A percentile compares a stretch with the other conserved stretches of the same genome.
Conservation (phyloP, 1,140 invertebrate species). For the Aphidius gifuensis region DNA sequence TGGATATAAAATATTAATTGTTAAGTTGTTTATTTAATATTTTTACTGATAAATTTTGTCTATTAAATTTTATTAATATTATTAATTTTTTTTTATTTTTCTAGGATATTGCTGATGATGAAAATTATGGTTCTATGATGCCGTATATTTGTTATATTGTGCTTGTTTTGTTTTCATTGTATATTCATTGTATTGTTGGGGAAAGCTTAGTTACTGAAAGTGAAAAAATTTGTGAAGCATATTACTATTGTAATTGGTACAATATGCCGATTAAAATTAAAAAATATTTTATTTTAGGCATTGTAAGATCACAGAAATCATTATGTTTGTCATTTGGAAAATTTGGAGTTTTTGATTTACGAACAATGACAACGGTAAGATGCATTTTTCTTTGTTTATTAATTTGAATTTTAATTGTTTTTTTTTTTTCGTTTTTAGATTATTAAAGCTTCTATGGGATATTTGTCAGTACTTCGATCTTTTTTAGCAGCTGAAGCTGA, state of each 20-base stretch:
- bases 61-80: too few relatives aligned
- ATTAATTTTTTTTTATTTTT: too few relatives aligned
- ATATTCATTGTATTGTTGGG: constrained; percentile 33
- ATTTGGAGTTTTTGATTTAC: constrained; percentile 32
- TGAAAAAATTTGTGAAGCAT: constrained; percentile 26
- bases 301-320: constrained; percentile 27
- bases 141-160: constrained; percentile 9
- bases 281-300: constrained; percentile 28
- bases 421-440: constrained; percentile 18
- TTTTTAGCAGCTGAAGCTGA: background rate
- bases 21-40: constrained; percentile 12
- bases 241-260: constrained; percentile 32
- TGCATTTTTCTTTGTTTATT: constrained; percentile 2
- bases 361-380: constrained; percentile 27
- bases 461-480: constrained; percentile 5
- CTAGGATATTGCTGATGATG: constrained; percentile 25
- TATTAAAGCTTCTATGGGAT: constrained; percentile 17
- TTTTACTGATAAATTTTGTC: too few relatives aligned
- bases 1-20: constrained; percentile 43
- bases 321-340: constrained; percentile 33
- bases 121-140: constrained; percentile 30
- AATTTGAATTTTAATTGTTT: constrained; percentile 1
- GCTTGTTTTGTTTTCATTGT: too few relatives aligned
- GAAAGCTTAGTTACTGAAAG: constrained; percentile 40
- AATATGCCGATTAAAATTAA: constrained; percentile 25